phyloP scores from a whole-genome alignment of 37 sponge, comb jelly and placozoan species.

The Chondrosia reniformis region DNA sequence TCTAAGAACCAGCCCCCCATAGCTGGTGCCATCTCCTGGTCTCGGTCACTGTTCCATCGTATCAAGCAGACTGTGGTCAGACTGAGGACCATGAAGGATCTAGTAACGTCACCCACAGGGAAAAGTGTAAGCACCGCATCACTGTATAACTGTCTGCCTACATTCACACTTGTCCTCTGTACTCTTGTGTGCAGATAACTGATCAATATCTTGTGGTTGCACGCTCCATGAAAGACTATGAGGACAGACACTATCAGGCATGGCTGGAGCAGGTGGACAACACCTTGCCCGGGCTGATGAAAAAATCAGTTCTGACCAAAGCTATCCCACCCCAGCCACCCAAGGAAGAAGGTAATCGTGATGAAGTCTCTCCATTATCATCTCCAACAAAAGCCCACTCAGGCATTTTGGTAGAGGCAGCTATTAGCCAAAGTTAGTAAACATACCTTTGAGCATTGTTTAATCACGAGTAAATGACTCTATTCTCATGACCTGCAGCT shows the following conservation, averaged over 20 bases:
- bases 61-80: slow-evolving; percentile 94
- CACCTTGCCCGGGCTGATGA: slow-evolving; percentile 73
- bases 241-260: slow-evolving; percentile 68
- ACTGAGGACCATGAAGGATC: slow-evolving; percentile 92
- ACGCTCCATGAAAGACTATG: slow-evolving; percentile 89
- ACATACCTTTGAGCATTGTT: not conserved
- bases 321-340: slow-evolving; percentile 18
- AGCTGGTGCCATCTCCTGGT: slow-evolving; percentile 97
- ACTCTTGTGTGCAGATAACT: slow-evolving; percentile 49
- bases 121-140: slow-evolving; percentile 55
- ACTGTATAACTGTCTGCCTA: not conserved
- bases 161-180: not conserved
- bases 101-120: slow-evolving; percentile 78
- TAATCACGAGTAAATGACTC: not conserved
- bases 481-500: slow-evolving; percentile 20
- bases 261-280: slow-evolving; percentile 77
- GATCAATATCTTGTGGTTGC: slow-evolving; percentile 91
- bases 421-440: not conserved
- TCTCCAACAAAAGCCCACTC: not conserved
- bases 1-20: slow-evolving; percentile 91
- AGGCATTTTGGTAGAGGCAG: not conserved
- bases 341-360: not conserved
- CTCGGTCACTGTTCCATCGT: slow-evolving; percentile 88
- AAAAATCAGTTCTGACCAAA: slow-evolving; percentile 79
- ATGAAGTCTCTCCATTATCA: not conserved